These are phyloP conservation scores for Parochlus steinenii DNA, from an alignment of 2,888 invertebrate species.

Conservation along the genomic window DNA sequence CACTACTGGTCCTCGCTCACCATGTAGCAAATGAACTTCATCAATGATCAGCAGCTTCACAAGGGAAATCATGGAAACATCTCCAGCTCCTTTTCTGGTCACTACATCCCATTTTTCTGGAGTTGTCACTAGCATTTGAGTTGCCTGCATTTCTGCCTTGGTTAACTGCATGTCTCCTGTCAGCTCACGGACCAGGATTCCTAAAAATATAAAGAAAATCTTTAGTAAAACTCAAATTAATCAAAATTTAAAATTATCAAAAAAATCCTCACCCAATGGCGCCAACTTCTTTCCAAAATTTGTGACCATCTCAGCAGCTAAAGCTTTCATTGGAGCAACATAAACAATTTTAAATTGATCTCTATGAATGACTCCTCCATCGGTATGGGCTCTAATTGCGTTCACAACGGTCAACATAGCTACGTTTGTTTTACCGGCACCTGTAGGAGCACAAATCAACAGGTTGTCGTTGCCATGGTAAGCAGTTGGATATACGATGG, in stretches of 20 bases:
- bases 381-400: conserved; percentile 72
- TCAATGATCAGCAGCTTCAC: conserved; percentile 91
- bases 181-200: conserved; percentile 75
- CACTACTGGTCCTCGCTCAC: conserved; percentile 93
- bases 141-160: conserved; percentile 82
- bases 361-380: conserved; percentile 64
- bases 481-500: conserved; percentile 86
- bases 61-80: conserved; percentile 73
- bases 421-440: conserved; percentile 98
- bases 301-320: conserved; percentile 95
- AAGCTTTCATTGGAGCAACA: conserved; percentile 98
- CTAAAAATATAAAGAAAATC: too few relatives aligned
- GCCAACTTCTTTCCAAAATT: conserved; percentile 75
- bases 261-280: too few relatives aligned
- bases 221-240: too few relatives aligned
- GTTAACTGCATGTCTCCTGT: conserved; percentile 98
- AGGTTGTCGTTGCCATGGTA: conserved; percentile 95
- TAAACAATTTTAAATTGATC: conserved; percentile 97
- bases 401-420: conserved; percentile 86
- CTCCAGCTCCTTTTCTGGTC: conserved; percentile 83
- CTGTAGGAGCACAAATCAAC: conserved; percentile 95
- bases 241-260: too few relatives aligned
- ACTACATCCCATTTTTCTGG: conserved; percentile 99
- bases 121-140: conserved; percentile 96
- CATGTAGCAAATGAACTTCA: conserved; percentile 92